Percentiles rank a stretch among this genome's conserved stretches.
These are phyloP conservation scores for Cephus nigrinus DNA, from an alignment of 2,888 invertebrate species.

Conservation along the genomic window DNA sequence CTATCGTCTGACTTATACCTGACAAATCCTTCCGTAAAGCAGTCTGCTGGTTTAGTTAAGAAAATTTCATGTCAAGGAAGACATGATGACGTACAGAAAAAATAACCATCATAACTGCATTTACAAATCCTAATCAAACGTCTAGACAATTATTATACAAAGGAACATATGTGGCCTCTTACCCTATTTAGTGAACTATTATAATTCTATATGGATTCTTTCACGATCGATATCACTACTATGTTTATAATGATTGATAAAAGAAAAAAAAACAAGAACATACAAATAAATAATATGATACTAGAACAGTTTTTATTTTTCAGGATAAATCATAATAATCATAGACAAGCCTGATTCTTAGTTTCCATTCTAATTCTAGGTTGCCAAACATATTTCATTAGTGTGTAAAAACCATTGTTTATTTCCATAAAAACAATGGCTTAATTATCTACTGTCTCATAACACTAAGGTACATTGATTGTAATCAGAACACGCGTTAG, in stretches of 20 bases:
- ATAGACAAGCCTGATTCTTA: neutral
- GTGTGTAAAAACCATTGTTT: neutral
- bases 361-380: neutral
- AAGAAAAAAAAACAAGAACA: neutral
- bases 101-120: neutral
- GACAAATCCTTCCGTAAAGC: neutral
- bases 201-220: neutral
- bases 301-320: neutral
- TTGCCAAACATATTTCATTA: neutral
- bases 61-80: constrained; percentile 18
- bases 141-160: neutral
- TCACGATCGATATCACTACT: neutral
- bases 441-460: neutral
- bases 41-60: neutral
- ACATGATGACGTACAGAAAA: constrained; percentile 12
- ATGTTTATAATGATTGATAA: neutral
- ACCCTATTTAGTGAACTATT: neutral
- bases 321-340: neutral
- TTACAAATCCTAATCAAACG: neutral
- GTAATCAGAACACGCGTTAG: neutral
- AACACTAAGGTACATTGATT: neutral
- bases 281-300: neutral
- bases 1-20: neutral
- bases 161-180: neutral
- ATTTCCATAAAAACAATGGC: neutral